Conservation (phyloP, 2,113 vertebrate species). For the Turnix velox region DNA sequence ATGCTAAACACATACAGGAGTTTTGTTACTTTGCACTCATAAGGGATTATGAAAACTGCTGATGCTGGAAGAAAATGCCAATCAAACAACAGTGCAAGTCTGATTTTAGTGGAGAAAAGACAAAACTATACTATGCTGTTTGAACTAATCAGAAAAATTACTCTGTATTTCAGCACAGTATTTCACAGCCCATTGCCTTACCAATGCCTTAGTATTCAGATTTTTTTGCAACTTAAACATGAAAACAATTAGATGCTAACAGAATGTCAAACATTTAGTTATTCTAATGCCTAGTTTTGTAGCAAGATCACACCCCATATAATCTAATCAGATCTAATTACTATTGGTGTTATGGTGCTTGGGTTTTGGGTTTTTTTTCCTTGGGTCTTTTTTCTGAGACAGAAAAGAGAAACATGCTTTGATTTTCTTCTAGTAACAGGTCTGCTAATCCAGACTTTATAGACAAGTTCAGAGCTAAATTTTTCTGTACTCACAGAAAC, state of each 20-base stretch:
- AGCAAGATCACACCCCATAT: background rate
- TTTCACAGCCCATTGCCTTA: background rate
- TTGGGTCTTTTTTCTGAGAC: background rate
- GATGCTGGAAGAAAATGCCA: background rate
- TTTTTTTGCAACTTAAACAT: background rate
- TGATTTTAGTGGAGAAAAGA: background rate
- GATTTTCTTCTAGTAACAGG: background rate
- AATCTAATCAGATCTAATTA: background rate
- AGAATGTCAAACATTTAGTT: background rate
- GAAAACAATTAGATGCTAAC: background rate
- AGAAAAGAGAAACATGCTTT: background rate
- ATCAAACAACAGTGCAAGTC: background rate
- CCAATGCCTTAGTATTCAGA: background rate
- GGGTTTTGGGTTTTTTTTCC: background rate
- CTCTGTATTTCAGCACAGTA: background rate
- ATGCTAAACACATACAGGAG: background rate
- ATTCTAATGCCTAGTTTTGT: background rate
- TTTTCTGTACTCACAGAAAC: background rate
- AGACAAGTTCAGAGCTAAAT: background rate
- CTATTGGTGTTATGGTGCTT: background rate
- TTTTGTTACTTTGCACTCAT: background rate
- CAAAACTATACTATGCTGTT: background rate
- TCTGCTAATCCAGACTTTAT: background rate
- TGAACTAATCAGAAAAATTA: background rate
- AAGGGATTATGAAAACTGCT: background rate